Evolutionary conservation across 2,888 invertebrate genomes (phyloP).

Genomic region (Microplitis manilae): DNA sequence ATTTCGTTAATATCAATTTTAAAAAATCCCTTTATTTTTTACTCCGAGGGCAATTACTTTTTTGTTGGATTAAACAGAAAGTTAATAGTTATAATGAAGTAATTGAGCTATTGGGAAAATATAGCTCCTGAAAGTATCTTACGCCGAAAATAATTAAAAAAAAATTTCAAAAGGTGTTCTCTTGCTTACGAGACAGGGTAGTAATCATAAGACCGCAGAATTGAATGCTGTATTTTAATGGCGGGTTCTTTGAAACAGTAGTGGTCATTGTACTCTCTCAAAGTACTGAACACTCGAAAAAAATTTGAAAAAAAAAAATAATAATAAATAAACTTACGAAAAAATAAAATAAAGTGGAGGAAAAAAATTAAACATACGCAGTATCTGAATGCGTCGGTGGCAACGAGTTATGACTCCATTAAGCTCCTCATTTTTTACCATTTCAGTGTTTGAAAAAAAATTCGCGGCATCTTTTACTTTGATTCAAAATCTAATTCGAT

Average conservation of each 20-base stretch:
- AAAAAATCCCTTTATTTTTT: not conserved
- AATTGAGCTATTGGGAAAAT: not conserved
- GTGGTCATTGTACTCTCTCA: conserved; percentile 14
- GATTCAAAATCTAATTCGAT: not conserved
- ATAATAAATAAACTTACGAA: not conserved
- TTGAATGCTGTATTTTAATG: conserved; percentile 5
- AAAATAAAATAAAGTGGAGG: not conserved
- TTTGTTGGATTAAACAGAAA: not conserved
- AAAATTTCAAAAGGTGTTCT: not conserved
- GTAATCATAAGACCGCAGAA: conserved; percentile 13
- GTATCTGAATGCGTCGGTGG: conserved; percentile 37
- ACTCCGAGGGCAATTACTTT: not conserved
- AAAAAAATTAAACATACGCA: not conserved
- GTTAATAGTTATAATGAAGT: not conserved
- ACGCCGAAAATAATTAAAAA: not conserved
- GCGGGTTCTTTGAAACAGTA: conserved; percentile 22
- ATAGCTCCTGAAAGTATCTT: not conserved
- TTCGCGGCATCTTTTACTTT: not conserved
- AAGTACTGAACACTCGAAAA: not conserved
- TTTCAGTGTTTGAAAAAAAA: not conserved
- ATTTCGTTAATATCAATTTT: conserved; percentile 11
- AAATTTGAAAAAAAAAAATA: not conserved
- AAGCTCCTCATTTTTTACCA: conserved; percentile 51
- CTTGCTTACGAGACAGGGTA: conserved; percentile 2
- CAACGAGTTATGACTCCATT: conserved; percentile 68